Evolutionary conservation across 2,888 invertebrate species (phyloP).

Genomic region (Metallyticus violacea): DNA sequence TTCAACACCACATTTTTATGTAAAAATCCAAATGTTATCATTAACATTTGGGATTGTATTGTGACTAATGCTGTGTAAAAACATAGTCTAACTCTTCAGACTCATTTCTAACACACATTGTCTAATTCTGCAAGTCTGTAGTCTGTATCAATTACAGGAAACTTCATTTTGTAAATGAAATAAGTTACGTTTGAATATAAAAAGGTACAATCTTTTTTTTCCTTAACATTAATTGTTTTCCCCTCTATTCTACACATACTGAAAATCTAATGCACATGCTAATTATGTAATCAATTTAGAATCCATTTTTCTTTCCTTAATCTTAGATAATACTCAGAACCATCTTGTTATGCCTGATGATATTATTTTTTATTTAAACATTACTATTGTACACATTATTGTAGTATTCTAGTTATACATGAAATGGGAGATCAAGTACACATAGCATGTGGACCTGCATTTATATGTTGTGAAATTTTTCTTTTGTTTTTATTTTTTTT

Average conservation of each 20-base stretch:
- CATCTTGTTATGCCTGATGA: background rate
- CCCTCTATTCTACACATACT: background rate
- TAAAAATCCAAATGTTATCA: background rate
- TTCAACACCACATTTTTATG: background rate
- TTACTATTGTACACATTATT: background rate
- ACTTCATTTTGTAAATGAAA: background rate
- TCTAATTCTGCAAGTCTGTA: background rate
- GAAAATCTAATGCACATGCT: background rate
- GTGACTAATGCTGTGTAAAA: background rate
- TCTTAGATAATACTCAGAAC: background rate
- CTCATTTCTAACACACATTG: background rate
- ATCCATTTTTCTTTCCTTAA: background rate
- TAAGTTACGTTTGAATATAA: slow-evolving; percentile 12
- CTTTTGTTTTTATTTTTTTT: background rate
- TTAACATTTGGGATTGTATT: background rate
- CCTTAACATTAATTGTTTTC: background rate
- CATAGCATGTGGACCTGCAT: background rate
- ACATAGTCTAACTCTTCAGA: background rate
- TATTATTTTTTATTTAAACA: background rate
- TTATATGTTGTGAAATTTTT: background rate
- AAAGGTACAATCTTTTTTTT: slow-evolving; percentile 6
- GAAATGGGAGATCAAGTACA: slow-evolving; percentile 1
- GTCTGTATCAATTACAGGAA: background rate
- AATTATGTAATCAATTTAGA: slow-evolving; percentile 2
- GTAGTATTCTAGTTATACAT: background rate